Conservation (phyloP, 2,797 vertebrate genomes). For the Sebastes baramenuke region DNA sequence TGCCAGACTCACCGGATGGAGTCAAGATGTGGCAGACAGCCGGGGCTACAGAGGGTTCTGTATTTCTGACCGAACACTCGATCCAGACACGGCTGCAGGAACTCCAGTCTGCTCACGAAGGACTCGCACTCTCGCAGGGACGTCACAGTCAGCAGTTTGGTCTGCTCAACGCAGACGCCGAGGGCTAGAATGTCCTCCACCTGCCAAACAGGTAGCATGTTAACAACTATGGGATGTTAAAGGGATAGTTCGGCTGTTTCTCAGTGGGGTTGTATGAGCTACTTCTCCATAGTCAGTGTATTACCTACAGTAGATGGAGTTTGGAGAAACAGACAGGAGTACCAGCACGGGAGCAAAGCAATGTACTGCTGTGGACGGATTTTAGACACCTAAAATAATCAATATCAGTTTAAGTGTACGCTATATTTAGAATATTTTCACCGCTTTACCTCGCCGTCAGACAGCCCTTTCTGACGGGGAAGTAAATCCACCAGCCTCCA, state of each 20-base stretch:
- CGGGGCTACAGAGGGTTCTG: conserved; percentile 62
- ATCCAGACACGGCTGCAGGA: conserved; percentile 79
- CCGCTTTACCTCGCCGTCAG: too few relatives aligned
- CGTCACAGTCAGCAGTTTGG: conserved; percentile 55
- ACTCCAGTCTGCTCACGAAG: conserved; percentile 72
- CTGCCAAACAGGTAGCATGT: conserved; percentile 46
- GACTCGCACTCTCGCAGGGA: conserved; percentile 59
- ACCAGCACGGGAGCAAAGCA: too few relatives aligned
- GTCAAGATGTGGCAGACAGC: conserved; percentile 65
- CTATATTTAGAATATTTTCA: too few relatives aligned
- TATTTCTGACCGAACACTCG: conserved; percentile 67
- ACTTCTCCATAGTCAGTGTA: too few relatives aligned
- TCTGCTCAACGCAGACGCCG: conserved; percentile 74
- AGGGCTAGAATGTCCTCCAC: conserved; percentile 77
- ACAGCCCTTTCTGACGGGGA: too few relatives aligned
- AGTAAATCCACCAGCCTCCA: too few relatives aligned
- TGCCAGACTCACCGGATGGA: conserved; percentile 67
- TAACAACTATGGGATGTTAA: not conserved
- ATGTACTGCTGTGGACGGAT: too few relatives aligned
- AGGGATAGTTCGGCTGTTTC: not conserved
- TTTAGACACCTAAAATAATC: too few relatives aligned
- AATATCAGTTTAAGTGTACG: too few relatives aligned
- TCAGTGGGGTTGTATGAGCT: too few relatives aligned
- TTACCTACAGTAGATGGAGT: rapidly evolving
- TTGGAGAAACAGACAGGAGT: too few relatives aligned